Evolutionary conservation across 2,113 vertebrate genomes (phyloP).

Genomic region (Camelus bactrianus): DNA sequence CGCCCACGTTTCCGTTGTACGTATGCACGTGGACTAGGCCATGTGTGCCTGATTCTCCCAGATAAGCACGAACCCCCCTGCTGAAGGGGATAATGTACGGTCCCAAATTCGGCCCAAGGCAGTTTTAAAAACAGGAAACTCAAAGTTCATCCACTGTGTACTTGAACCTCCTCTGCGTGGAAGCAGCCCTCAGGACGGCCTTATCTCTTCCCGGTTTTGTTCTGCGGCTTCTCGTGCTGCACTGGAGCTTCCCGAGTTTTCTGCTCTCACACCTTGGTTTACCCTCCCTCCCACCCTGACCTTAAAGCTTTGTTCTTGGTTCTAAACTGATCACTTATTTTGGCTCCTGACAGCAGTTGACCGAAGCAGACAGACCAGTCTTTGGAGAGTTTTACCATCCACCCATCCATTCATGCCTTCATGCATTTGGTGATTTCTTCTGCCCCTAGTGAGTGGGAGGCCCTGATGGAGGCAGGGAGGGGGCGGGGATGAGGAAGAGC

Average conservation of each 20-base stretch:
- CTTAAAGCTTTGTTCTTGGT: background rate
- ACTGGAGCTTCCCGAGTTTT: background rate
- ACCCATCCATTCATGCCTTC: no score
- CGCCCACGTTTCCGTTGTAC: fast-evolving
- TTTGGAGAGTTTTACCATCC: background rate
- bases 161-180: background rate
- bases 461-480: background rate
- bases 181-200: background rate
- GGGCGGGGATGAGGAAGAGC: background rate
- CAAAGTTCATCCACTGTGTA: background rate
- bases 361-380: background rate
- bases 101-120: background rate
- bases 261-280: background rate
- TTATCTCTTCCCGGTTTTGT: background rate
- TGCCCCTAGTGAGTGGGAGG: background rate
- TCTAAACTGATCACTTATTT: background rate
- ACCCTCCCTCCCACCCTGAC: background rate
- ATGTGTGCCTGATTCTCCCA: background rate
- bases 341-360: background rate
- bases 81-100: background rate
- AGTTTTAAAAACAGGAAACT: slow-evolving; percentile 50
- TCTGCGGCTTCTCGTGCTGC: background rate
- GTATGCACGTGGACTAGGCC: background rate
- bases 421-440: background rate
- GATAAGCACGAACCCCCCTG: background rate